A percentile compares a stretch with the other conserved stretches of the same genome.
phyloP scores from a whole-genome alignment of 1,140 invertebrate genomes.

The Leptoteleia sp. region DNA sequence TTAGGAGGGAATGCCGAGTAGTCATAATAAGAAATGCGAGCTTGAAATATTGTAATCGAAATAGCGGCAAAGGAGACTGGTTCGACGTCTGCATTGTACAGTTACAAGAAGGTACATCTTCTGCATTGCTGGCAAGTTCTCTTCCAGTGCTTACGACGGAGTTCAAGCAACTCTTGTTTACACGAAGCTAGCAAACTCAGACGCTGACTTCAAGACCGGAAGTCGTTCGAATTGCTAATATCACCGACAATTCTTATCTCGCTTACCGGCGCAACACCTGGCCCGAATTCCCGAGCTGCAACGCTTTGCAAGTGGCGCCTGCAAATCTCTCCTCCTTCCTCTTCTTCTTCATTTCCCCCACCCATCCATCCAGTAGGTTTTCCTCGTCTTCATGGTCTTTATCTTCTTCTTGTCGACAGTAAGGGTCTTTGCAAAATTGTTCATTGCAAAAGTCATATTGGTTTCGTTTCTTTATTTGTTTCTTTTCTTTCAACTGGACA shows the following conservation, averaged over 20 bases:
- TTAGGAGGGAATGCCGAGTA: slow-evolving; percentile 32
- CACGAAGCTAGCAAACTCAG: slow-evolving; percentile 60
- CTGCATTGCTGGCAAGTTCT: slow-evolving; percentile 60
- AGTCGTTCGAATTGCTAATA: slow-evolving; percentile 79
- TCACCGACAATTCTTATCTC: slow-evolving; percentile 70
- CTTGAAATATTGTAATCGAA: slow-evolving; percentile 34
- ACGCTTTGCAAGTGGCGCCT: slow-evolving; percentile 44
- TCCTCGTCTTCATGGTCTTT: too few species aligned
- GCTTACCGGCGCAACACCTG: slow-evolving; percentile 66
- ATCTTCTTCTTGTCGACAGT: too few species aligned
- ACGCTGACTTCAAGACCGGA: slow-evolving; percentile 71
- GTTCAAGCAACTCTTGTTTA: slow-evolving; percentile 78
- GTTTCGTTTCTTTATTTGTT: too few species aligned
- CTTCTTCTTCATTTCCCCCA: too few species aligned
- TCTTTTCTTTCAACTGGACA: too few species aligned
- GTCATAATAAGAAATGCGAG: slow-evolving; percentile 31
- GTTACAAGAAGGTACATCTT: slow-evolving; percentile 48
- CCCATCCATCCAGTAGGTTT: too few species aligned
- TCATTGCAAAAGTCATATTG: too few species aligned
- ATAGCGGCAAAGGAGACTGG: slow-evolving; percentile 13
- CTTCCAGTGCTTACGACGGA: slow-evolving; percentile 66
- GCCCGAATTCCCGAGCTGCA: slow-evolving; percentile 70
- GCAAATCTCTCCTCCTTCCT: slow-evolving; percentile 41
- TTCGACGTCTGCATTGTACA: slow-evolving; percentile 59
- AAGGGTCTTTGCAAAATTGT: too few species aligned